A percentile compares a stretch with the other conserved stretches of the same genome.
These are phyloP conservation scores for Prietella phreatophila DNA, from an alignment of 2,113 vertebrate genomes.

Conservation along the genomic window DNA sequence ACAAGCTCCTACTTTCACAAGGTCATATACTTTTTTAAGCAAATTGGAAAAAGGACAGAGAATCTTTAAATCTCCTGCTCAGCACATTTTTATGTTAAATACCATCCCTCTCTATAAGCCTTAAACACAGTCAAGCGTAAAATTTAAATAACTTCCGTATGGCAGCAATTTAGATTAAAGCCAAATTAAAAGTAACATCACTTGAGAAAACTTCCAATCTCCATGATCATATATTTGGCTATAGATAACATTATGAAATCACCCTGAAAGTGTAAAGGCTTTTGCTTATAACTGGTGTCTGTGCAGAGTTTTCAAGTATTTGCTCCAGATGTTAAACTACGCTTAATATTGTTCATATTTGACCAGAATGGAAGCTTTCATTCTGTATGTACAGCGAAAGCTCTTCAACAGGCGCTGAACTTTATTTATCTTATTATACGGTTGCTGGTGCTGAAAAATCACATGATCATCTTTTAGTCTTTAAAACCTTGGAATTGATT, in stretches of 20 bases:
- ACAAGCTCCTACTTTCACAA: neutral
- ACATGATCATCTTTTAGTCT: neutral
- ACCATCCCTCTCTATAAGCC: neutral
- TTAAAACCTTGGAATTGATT: neutral
- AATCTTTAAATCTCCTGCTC: neutral
- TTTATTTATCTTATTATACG: neutral
- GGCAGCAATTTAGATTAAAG: neutral
- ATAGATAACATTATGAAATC: neutral
- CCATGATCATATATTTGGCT: neutral
- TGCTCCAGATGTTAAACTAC: neutral
- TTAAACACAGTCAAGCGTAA: neutral
- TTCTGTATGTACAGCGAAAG: neutral
- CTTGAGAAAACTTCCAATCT: neutral
- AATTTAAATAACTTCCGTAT: neutral
- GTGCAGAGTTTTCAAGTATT: neutral
- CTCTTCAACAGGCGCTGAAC: neutral
- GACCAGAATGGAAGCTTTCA: neutral
- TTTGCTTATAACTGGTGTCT: neutral
- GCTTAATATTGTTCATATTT: neutral
- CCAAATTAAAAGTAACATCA: neutral
- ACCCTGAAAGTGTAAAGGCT: neutral
- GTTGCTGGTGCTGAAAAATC: neutral
- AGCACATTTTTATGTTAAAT: neutral
- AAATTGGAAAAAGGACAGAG: neutral
- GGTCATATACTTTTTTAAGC: neutral